These are phyloP conservation scores for Heliconius cydno DNA, from an alignment of 2,888 invertebrate species.

Conservation along the genomic window DNA sequence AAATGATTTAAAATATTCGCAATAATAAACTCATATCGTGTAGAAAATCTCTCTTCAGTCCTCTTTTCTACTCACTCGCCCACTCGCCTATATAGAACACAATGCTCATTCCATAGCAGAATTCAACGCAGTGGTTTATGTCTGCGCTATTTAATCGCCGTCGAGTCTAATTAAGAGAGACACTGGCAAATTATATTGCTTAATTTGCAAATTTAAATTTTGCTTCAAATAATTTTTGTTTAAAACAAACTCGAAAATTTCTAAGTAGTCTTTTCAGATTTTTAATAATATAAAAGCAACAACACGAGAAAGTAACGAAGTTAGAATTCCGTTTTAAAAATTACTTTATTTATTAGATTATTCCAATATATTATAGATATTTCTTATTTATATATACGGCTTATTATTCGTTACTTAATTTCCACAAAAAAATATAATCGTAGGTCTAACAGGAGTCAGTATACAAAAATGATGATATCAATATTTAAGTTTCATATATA, in stretches of 20 bases:
- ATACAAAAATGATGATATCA: no score
- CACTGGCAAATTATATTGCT: background rate
- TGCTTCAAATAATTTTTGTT: background rate
- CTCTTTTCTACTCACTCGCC: background rate
- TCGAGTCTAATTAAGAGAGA: background rate
- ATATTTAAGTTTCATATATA: no score
- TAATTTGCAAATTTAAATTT: background rate
- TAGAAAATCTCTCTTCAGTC: background rate
- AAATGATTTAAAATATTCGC: no score
- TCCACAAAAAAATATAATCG: no score
- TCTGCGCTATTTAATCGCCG: background rate
- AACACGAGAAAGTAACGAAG: no score
- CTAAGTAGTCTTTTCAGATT: background rate
- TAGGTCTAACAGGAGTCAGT: no score
- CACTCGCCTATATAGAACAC: background rate
- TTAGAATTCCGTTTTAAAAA: no score
- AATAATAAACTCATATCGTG: background rate
- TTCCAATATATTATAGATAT: no score
- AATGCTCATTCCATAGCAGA: conserved; percentile 1
- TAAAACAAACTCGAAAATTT: background rate
- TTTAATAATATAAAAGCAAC: no score
- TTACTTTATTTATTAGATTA: no score
- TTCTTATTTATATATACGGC: no score
- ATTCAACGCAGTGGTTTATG: conserved; percentile 4
- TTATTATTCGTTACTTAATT: no score